Conservation (phyloP, 2,888 invertebrate genomes). For the Zaprionus bogoriensis region DNA sequence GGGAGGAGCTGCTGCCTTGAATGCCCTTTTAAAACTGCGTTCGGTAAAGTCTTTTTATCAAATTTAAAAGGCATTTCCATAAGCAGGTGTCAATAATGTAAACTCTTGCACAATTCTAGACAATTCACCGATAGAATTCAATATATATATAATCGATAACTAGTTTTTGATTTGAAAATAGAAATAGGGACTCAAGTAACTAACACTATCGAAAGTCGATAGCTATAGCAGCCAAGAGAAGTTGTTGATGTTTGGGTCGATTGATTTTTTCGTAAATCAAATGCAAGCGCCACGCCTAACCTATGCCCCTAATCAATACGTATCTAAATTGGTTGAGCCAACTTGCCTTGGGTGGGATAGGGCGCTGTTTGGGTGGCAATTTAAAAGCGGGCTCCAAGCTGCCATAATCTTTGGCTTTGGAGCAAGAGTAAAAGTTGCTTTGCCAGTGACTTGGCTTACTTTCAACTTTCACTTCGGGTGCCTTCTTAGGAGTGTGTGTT, state of each 20-base stretch:
- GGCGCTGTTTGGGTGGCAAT: constrained; percentile 24
- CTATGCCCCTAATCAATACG: constrained; percentile 20
- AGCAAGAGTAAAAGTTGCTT: constrained; percentile 62
- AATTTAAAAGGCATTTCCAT: constrained; percentile 1
- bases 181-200: no score
- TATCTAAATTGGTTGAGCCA: constrained; percentile 37
- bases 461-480: constrained; percentile 58
- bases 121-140: not conserved
- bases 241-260: no score
- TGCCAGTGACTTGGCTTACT: constrained; percentile 67
- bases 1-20: not conserved
- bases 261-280: constrained; percentile 12
- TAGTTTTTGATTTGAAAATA: no score
- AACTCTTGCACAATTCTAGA: not conserved
- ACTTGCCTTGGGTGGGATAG: not conserved
- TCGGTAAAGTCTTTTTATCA: not conserved
- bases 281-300: constrained; percentile 4
- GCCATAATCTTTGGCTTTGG: constrained; percentile 55
- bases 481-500: constrained; percentile 8
- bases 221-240: no score
- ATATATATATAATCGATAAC: no score
- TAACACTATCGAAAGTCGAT: no score
- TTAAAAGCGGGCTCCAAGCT: constrained; percentile 18
- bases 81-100: not conserved
- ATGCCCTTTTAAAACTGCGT: constrained; percentile 9